These are phyloP conservation scores for Dilophus febrilis DNA, from an alignment of 2,888 invertebrate species.

Conservation along the genomic window DNA sequence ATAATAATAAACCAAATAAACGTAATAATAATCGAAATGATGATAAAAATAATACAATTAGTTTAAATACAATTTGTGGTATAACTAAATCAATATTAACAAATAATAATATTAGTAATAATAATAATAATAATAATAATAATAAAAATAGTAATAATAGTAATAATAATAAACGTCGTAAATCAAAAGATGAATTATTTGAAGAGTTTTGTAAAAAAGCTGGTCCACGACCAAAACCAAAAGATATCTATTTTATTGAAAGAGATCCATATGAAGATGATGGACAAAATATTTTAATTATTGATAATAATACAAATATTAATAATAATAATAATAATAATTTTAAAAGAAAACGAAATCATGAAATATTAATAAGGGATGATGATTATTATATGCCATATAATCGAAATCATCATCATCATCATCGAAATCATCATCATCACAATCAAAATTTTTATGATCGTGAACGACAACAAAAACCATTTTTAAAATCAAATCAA, in stretches of 20 bases:
- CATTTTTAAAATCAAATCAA: constrained; percentile 19
- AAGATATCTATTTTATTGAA: constrained; percentile 27
- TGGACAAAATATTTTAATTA: constrained; percentile 13
- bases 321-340: too few species aligned
- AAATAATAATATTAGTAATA: background rate
- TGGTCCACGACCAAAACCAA: constrained; percentile 25
- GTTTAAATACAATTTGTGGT: background rate
- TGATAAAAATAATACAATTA: background rate
- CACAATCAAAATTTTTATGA: constrained; percentile 23
- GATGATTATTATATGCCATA: too few species aligned
- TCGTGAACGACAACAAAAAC: constrained; percentile 16
- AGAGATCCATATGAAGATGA: constrained; percentile 10
- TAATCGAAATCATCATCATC: too few species aligned
- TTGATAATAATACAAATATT: constrained; percentile 8
- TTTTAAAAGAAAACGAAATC: too few species aligned
- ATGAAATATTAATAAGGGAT: constrained; percentile 13
- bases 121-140: too few species aligned
- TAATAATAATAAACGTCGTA: constrained; percentile 15
- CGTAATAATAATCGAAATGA: background rate
- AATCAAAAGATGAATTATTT: constrained; percentile 29
- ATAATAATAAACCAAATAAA: too few species aligned
- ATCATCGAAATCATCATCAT: too few species aligned
- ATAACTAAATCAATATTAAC: background rate
- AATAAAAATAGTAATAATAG: constrained; percentile 4
- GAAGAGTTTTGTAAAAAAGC: constrained; percentile 27